Evolutionary conservation across 2,888 invertebrate species (phyloP), one percentile per base, ranked within the genome.

Genomic region (Caenorhabditis panamensis): DNA sequence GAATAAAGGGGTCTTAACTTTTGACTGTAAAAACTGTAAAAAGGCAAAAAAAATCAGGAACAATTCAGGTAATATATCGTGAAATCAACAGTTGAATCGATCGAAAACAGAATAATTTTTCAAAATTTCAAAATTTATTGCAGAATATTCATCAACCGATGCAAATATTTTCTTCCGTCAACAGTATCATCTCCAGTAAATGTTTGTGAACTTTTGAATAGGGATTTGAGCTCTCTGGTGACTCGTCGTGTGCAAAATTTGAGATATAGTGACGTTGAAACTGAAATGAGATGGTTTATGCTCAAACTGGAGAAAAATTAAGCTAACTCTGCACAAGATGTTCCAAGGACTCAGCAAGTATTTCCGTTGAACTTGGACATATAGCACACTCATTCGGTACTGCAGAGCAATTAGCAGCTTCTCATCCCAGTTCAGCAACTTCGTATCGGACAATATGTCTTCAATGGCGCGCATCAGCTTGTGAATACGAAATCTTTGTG

Each of bases 361-460:
- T 37, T 73, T 82, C 28, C 73, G 20, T 37, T 77, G 67, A 5
- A 82, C 73, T 64, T 73, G 82, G 6, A 82, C 69, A 62, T 82
- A 82, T 1, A 82, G 54, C 2, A 59, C 63, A 24, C 77, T 78
- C 82, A 82, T 82, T 13, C 77, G 49, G 28, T 82, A 78, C 53
- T 82, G 82, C 9, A 78, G 31, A 9, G 82, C 77, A 13, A 82
- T 22, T n/a, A 78, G 49, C 53, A 82, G 58, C 26, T 82, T 82
- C 24, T 82, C 72, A 36, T 82, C 82, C 82, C 82, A 82, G 18
- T 51, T 77, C 49, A 82, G 37, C 11, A 73, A 24, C 36, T 75
- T 73, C 1, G 77, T 77, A 24, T 82, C 82, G 1, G 56, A 53
- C 11, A 77, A 18, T 9, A 66, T 36, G 13, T 82, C 82, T 44